These are phyloP conservation scores for Bettongia penicillata DNA, from an alignment of 2,113 vertebrate species.

Conservation along the genomic window DNA sequence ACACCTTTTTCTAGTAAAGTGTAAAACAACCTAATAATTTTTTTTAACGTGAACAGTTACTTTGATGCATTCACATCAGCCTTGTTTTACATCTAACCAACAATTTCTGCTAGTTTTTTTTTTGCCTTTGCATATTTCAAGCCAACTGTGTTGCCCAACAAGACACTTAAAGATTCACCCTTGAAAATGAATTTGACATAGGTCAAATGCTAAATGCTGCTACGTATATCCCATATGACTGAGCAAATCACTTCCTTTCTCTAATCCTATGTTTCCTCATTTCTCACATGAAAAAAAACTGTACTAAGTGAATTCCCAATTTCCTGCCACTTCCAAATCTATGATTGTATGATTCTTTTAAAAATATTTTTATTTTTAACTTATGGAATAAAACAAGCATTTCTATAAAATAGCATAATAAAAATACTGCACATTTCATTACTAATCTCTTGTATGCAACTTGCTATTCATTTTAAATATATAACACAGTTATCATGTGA, in stretches of 20 bases:
- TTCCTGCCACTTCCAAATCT: too few relatives aligned
- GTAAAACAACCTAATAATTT: not conserved
- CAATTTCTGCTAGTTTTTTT: not conserved
- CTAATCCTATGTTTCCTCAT: constrained; percentile 19
- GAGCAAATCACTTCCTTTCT: constrained; percentile 29
- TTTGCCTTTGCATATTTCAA: not conserved
- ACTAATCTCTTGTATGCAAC: too few relatives aligned
- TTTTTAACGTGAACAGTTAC: not conserved
- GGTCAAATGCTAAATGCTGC: not conserved
- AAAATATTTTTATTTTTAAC: too few relatives aligned
- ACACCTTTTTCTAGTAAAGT: too few relatives aligned
- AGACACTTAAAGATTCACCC: too few relatives aligned
- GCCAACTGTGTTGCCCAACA: not conserved
- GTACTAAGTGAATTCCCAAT: too few relatives aligned
- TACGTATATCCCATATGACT: not conserved
- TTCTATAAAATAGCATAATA: too few relatives aligned
- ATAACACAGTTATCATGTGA: too few relatives aligned
- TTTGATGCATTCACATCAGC: not conserved
- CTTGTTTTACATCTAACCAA: not conserved
- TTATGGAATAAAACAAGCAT: too few relatives aligned
- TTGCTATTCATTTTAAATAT: too few relatives aligned
- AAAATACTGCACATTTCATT: too few relatives aligned
- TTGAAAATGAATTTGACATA: not conserved
- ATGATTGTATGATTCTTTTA: too few relatives aligned
- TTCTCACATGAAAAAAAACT: constrained; percentile 28